Percentiles rank a stretch among this genome's conserved stretches.
Evolutionary conservation across 2,888 invertebrate species (phyloP).

Genomic region (Hipparchia sbordonii): DNA sequence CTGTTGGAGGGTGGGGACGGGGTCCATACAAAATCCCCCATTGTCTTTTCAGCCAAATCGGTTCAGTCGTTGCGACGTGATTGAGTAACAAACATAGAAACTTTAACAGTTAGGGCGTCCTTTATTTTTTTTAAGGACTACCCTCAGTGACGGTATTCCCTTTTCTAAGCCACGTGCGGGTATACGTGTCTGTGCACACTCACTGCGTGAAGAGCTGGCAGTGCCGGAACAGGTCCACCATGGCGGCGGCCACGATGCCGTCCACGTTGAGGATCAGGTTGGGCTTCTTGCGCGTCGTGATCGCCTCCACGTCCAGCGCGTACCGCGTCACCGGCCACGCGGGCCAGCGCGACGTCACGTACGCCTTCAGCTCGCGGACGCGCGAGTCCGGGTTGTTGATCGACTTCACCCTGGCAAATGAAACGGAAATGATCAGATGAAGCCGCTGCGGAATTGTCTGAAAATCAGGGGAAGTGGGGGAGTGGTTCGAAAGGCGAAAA

Average conservation of each 20-base stretch:
- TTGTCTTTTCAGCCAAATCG: too few species aligned
- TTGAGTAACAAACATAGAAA: too few species aligned
- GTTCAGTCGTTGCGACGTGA: too few species aligned
- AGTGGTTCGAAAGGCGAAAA: too few species aligned
- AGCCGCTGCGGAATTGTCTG: neutral
- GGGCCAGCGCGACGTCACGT: constrained; percentile 96
- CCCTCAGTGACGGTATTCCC: too few species aligned
- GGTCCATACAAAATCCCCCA: too few species aligned
- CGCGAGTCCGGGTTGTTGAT: constrained; percentile 99
- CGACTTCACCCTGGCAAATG: constrained; percentile 85
- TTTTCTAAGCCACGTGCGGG: neutral
- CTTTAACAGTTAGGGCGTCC: too few species aligned
- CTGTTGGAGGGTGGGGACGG: too few species aligned
- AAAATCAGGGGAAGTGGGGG: neutral
- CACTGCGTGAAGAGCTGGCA: constrained; percentile 96
- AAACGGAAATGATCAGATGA: neutral
- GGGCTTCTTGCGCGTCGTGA: constrained; percentile 99
- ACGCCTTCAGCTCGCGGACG: constrained; percentile 98
- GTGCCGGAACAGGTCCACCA: constrained; percentile 97
- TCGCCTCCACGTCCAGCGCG: constrained; percentile 98
- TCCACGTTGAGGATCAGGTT: constrained; percentile 99
- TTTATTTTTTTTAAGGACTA: neutral
- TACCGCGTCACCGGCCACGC: constrained; percentile 96
- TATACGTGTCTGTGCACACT: constrained; percentile 46
- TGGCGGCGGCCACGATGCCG: constrained; percentile 98